Evolutionary conservation across 2,888 invertebrate genomes (phyloP).

Genomic region (Lepidochitona cinerea): DNA sequence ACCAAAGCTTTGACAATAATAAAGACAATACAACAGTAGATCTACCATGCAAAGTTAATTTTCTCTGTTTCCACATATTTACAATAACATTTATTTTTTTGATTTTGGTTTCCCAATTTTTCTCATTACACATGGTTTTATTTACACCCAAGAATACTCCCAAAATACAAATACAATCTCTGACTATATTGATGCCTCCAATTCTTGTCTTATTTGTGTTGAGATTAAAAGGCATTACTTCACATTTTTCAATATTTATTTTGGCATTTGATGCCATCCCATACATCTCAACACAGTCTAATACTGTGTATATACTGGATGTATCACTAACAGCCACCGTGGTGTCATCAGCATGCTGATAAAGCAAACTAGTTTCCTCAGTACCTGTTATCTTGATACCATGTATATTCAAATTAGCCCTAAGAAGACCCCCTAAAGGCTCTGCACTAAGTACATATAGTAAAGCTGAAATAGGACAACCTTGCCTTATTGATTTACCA

Average conservation of each 20-base stretch:
- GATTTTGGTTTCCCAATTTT: not conserved
- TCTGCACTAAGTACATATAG: not conserved
- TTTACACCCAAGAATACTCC: not conserved
- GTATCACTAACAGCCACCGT: not conserved
- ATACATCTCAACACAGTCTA: not conserved
- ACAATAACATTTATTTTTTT: not conserved
- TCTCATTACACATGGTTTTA: not conserved
- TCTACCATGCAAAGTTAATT: not conserved
- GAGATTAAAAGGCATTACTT: too few relatives aligned
- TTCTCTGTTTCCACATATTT: not conserved
- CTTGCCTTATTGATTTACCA: not conserved
- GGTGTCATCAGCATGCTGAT: not conserved
- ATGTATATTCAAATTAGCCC: not conserved
- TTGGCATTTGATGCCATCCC: not conserved
- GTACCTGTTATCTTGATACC: not conserved
- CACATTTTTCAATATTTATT: not conserved
- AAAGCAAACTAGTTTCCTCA: not conserved
- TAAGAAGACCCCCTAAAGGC: not conserved
- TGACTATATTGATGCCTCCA: too few relatives aligned
- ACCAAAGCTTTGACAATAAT: not conserved
- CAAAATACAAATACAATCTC: not conserved
- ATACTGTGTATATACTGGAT: not conserved
- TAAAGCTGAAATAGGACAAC: slow-evolving; percentile 3
- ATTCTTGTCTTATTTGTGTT: too few relatives aligned
- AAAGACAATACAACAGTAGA: not conserved